Evolutionary conservation across 2,888 invertebrate species (phyloP).

Genomic region (Eupithecia inturbata): DNA sequence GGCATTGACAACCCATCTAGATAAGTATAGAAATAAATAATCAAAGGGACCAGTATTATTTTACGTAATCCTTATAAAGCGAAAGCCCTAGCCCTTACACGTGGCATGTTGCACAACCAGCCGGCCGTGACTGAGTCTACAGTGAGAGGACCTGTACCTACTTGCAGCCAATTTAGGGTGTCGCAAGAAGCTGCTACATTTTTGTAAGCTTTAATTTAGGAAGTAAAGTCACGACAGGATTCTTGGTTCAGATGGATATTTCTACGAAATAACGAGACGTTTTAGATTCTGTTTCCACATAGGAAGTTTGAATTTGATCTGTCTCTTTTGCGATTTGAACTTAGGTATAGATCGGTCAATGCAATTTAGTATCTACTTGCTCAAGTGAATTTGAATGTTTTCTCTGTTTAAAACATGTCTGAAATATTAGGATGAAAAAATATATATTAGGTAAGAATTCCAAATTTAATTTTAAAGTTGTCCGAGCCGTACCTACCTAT

Average conservation of each 20-base stretch:
- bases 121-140: slow-evolving; percentile 35
- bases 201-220: slow-evolving; percentile 33
- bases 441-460: no score
- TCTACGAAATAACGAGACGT: not conserved
- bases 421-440: no score
- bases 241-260: not conserved
- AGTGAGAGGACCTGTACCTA: slow-evolving; percentile 31
- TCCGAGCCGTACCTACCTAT: no score
- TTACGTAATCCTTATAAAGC: slow-evolving; percentile 11
- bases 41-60: slow-evolving; percentile 2
- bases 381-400: no score
- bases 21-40: not conserved
- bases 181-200: slow-evolving; percentile 32
- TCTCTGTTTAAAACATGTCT: no score
- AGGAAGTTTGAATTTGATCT: no score
- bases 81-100: slow-evolving; percentile 30
- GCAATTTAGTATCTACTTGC: no score
- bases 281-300: not conserved
- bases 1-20: no score
- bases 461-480: no score
- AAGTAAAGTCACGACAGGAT: slow-evolving; percentile 10
- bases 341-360: no score
- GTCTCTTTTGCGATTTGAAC: no score
- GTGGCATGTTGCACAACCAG: slow-evolving; percentile 31
- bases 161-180: slow-evolving; percentile 29